A percentile compares a stretch with the other conserved stretches of the same genome.
These are phyloP conservation scores for Leucania comma DNA, from an alignment of 2,888 invertebrate species.

Conservation along the genomic window DNA sequence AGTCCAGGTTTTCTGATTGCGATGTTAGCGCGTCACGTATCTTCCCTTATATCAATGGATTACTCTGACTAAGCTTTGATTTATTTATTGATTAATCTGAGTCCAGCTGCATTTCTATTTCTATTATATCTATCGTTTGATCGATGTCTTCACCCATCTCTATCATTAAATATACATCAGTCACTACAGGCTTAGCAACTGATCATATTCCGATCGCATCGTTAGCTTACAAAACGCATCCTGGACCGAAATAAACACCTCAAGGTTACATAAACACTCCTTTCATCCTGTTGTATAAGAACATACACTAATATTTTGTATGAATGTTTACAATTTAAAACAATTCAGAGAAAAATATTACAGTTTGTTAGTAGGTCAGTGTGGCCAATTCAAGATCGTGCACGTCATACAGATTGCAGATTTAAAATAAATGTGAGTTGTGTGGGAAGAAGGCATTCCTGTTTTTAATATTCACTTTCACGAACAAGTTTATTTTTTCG, in stretches of 20 bases:
- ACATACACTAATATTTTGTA: constrained; percentile 41
- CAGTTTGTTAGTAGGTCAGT: constrained; percentile 18
- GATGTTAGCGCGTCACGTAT: no score
- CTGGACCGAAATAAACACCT: constrained; percentile 36
- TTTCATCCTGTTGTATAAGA: constrained; percentile 33
- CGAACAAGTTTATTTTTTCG: background rate
- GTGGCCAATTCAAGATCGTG: constrained; percentile 16
- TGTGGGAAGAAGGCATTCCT: background rate
- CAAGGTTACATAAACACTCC: constrained; percentile 52
- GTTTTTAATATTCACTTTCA: background rate
- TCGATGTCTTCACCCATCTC: constrained; percentile 18
- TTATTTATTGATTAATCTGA: background rate
- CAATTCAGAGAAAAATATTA: constrained; percentile 18
- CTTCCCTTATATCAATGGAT: no score
- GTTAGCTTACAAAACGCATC: constrained; percentile 43
- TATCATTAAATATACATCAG: constrained; percentile 13
- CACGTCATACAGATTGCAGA: background rate
- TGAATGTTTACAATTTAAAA: constrained; percentile 17
- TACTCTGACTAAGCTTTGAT: background rate
- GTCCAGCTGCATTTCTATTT: constrained; percentile 1
- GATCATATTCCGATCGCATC: constrained; percentile 11
- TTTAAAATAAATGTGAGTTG: background rate
- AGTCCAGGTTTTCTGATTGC: no score
- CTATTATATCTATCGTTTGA: background rate
- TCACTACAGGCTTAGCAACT: constrained; percentile 14